Conservation (phyloP, 2,888 invertebrate genomes). For the Phrixothrix hirtus region DNA sequence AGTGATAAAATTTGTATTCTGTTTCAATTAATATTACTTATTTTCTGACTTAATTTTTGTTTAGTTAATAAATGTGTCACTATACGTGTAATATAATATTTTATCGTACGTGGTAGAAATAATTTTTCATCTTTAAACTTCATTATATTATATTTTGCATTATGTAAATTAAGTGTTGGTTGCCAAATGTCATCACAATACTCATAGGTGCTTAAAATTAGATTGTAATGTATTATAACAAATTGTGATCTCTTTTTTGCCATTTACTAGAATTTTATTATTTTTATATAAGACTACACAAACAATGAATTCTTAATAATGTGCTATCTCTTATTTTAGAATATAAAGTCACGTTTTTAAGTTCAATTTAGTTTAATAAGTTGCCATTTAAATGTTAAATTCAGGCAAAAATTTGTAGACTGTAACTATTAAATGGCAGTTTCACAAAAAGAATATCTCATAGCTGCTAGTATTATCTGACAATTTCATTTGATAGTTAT, state of each 20-base stretch:
- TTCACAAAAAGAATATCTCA: too few species aligned
- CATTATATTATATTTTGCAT: constrained; percentile 7
- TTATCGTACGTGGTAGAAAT: constrained; percentile 24
- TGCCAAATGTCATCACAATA: constrained; percentile 28
- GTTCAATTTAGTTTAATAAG: neutral
- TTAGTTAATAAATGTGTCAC: constrained; percentile 23
- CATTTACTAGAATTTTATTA: constrained; percentile 13
- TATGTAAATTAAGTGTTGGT: constrained; percentile 18
- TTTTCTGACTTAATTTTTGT: constrained; percentile 25
- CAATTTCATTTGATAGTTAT: too few species aligned
- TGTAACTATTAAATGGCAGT: too few species aligned
- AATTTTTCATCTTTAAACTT: constrained; percentile 9
- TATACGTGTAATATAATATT: constrained; percentile 9
- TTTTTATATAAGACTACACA: constrained; percentile 5
- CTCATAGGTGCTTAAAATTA: constrained; percentile 26
- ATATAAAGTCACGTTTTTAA: too few species aligned
- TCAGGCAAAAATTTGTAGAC: too few species aligned
- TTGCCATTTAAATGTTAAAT: neutral
- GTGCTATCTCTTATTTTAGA: neutral
- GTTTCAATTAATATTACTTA: constrained; percentile 23
- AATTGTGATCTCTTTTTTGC: constrained; percentile 31
- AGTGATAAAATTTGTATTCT: constrained; percentile 39
- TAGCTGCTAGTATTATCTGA: too few species aligned
- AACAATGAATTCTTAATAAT: neutral
- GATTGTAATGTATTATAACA: constrained; percentile 22